Conservation (phyloP, 1,140 invertebrate genomes). For the Scaptodrosophila lebanonensis region DNA sequence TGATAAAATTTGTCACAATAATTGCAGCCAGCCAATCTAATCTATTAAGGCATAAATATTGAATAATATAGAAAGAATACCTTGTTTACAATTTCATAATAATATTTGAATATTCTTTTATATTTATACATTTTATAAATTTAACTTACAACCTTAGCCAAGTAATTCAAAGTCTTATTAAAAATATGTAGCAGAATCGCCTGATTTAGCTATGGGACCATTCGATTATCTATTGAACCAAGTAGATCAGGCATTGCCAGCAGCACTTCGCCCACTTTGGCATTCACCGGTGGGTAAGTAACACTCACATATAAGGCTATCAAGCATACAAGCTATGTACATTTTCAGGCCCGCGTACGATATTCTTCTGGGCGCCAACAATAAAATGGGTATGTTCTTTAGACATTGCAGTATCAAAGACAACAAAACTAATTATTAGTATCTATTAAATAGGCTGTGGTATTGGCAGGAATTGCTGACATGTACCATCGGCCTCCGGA, state of each 20-base stretch:
- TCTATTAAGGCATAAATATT: too few relatives aligned
- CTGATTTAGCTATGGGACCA: conserved; percentile 17
- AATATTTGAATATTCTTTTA: too few relatives aligned
- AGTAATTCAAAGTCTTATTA: too few relatives aligned
- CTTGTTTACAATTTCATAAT: too few relatives aligned
- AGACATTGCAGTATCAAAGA: too few relatives aligned
- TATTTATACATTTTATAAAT: too few relatives aligned
- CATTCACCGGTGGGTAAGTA: conserved; percentile 12
- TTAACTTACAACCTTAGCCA: too few relatives aligned
- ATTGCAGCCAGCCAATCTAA: too few relatives aligned
- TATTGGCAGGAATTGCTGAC: conserved; percentile 9
- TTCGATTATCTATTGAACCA: neutral
- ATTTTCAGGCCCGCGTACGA: conserved; percentile 2
- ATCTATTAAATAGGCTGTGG: conserved; percentile 4
- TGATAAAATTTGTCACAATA: too few relatives aligned
- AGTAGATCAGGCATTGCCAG: neutral
- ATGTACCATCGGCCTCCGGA: conserved; percentile 1
- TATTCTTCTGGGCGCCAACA: conserved; percentile 19
- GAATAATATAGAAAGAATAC: too few relatives aligned
- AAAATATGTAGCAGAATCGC: conserved; percentile 1
- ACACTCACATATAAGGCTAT: neutral
- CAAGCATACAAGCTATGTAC: neutral
- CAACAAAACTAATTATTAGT: neutral
- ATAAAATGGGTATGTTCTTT: conserved; percentile 26
- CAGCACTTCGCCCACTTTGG: conserved; percentile 1